These are phyloP conservation scores for Bombus sylvicola DNA, from an alignment of 1,140 invertebrate genomes.

Conservation along the genomic window DNA sequence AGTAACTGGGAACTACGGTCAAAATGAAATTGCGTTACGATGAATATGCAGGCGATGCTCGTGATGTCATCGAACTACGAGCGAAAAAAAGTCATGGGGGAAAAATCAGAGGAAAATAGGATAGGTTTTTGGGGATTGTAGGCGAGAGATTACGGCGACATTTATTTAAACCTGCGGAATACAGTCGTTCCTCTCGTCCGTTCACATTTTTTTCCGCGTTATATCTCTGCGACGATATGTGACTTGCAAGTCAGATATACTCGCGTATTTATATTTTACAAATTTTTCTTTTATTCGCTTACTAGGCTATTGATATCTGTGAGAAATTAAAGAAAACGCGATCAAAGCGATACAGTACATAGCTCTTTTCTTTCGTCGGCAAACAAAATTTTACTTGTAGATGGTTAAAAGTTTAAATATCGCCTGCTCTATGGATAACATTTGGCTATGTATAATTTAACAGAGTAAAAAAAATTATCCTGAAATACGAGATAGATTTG, in stretches of 20 bases:
- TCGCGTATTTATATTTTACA: neutral
- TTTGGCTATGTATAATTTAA: too few relatives aligned
- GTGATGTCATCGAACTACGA: neutral
- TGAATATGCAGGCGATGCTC: neutral
- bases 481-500: too few relatives aligned
- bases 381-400: too few relatives aligned
- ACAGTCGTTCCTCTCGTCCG: neutral
- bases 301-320: neutral
- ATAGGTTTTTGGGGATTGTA: neutral
- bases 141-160: neutral
- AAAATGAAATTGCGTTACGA: constrained; percentile 37
- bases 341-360: too few relatives aligned
- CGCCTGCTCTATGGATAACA: too few relatives aligned
- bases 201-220: neutral
- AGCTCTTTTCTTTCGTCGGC: too few relatives aligned
- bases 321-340: neutral
- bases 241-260: neutral
- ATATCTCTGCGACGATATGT: neutral
- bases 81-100: neutral
- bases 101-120: neutral
- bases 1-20: neutral
- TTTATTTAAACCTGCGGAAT: neutral
- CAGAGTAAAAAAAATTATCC: too few relatives aligned
- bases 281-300: neutral
- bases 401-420: too few relatives aligned